phyloP scores from a whole-genome alignment of 2,113 vertebrate species.

The Phocoena phocoena region DNA sequence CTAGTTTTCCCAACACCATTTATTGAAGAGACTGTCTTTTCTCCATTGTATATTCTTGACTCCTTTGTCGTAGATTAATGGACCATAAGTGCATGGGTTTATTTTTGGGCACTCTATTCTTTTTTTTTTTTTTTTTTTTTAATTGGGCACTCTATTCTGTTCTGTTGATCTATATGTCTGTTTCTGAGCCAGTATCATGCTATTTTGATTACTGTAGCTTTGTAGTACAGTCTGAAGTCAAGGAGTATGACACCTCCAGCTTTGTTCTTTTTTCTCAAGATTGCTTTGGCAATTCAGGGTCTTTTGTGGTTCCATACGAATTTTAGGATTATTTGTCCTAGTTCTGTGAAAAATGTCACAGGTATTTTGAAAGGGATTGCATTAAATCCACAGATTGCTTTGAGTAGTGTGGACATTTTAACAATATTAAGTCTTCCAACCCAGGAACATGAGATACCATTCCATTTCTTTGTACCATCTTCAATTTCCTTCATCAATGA shows the following conservation, averaged over 20 bases:
- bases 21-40: not conserved
- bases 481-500: not conserved
- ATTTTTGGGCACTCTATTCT: not conserved
- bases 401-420: not conserved
- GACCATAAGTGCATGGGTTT: not conserved
- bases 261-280: not conserved
- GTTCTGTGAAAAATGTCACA: not conserved
- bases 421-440: not conserved
- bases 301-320: not conserved
- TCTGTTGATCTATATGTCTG: not conserved
- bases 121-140: too few species aligned
- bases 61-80: not conserved
- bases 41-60: not conserved
- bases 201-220: not conserved
- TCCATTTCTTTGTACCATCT: not conserved
- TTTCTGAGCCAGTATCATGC: not conserved
- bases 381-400: not conserved
- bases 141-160: not conserved
- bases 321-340: not conserved
- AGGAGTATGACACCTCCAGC: not conserved
- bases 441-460: not conserved
- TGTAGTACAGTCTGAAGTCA: not conserved
- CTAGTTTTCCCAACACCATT: not conserved
- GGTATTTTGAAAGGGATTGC: not conserved
- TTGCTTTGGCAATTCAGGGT: not conserved